A percentile compares a stretch with the other conserved stretches of the same genome.
Conservation (phyloP, 2,797 vertebrate genomes). For the Notolabrus celidotus region DNA sequence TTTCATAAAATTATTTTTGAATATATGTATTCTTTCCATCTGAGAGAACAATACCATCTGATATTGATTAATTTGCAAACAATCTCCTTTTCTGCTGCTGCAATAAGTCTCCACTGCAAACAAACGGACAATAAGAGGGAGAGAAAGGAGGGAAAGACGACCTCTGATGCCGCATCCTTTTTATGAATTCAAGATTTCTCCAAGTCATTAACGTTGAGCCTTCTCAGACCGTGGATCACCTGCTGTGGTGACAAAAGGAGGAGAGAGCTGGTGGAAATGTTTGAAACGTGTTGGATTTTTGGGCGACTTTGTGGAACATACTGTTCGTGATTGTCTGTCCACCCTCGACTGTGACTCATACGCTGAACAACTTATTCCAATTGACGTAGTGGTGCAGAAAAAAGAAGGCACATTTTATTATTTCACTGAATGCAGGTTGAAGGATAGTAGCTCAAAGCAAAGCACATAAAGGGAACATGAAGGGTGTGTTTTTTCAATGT, state of each 20-base stretch:
- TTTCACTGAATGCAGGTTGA: conserved; percentile 5
- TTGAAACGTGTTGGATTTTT: too few relatives aligned
- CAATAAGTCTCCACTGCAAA: not conserved
- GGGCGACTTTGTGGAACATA: too few relatives aligned
- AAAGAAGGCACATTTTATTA: conserved; percentile 1
- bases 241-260: too few relatives aligned
- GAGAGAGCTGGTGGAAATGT: too few relatives aligned
- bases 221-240: too few relatives aligned
- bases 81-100: not conserved
- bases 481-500: not conserved
- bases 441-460: conserved; percentile 20
- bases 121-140: not conserved
- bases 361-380: conserved; percentile 4
- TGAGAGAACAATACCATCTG: not conserved
- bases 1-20: not conserved
- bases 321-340: too few relatives aligned
- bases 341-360: not conserved
- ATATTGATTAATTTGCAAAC: not conserved
- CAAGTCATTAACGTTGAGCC: too few relatives aligned
- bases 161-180: too few relatives aligned
- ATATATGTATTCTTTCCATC: not conserved
- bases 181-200: too few relatives aligned
- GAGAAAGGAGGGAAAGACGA: too few relatives aligned
- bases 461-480: conserved; percentile 2
- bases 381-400: conserved; percentile 14